Conservation (phyloP, 2,888 invertebrate genomes). For the Deilephila porcellus region DNA sequence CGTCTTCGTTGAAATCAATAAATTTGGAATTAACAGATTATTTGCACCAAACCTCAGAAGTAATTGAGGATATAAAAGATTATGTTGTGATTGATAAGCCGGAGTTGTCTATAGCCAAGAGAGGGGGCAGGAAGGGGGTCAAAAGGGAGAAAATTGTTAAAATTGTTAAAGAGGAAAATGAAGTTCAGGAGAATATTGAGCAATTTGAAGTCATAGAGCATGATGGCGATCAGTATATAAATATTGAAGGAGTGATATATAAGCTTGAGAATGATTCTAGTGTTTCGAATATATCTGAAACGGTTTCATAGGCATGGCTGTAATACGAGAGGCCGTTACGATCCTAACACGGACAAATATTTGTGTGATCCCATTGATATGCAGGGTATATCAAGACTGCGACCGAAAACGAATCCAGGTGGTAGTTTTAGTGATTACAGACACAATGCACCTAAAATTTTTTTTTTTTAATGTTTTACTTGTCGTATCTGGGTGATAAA, state of each 20-base stretch:
- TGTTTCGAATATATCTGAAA: neutral
- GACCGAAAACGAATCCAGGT: no score
- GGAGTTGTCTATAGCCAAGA: neutral
- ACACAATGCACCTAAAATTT: no score
- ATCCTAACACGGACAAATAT: no score
- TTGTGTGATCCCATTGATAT: no score
- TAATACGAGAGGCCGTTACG: no score
- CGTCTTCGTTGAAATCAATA: neutral
- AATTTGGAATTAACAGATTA: conserved; percentile 14
- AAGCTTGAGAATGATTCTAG: neutral
- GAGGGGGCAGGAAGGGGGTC: neutral
- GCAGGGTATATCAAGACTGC: no score
- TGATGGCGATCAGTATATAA: neutral
- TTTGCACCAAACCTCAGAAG: neutral
- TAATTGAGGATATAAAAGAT: neutral
- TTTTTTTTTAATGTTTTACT: no score
- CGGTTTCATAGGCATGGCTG: no score
- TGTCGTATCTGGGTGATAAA: no score
- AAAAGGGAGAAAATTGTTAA: neutral
- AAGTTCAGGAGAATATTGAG: neutral
- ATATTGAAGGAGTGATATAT: conserved; percentile 4
- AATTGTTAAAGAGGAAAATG: neutral
- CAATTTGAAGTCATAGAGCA: neutral
- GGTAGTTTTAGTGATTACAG: no score
- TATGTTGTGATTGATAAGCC: conserved; percentile 10